A percentile compares a stretch with the other conserved stretches of the same genome.
phyloP scores from a whole-genome alignment of 1,140 invertebrate genomes.

The Rhysida immarginata region DNA sequence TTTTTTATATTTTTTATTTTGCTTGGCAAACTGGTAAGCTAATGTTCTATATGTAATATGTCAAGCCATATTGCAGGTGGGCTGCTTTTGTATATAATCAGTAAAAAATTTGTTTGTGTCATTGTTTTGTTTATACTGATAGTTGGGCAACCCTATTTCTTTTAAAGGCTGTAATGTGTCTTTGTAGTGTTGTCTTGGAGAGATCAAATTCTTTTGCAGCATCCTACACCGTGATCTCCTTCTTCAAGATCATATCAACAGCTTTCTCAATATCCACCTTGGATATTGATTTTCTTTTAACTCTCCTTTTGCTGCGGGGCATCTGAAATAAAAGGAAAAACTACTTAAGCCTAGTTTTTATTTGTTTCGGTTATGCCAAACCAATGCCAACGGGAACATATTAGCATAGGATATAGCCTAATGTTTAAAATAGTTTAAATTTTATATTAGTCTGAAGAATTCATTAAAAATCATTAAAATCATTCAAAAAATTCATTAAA shows the following conservation, averaged over 20 bases:
- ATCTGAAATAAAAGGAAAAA: background rate
- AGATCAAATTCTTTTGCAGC: background rate
- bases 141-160: background rate
- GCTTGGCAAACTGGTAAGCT: background rate
- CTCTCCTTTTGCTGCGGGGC: background rate
- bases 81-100: background rate
- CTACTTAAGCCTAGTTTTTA: too few relatives aligned
- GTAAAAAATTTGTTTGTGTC: background rate
- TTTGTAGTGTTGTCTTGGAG: background rate
- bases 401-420: too few relatives aligned
- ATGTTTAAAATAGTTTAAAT: too few relatives aligned
- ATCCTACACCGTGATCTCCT: background rate
- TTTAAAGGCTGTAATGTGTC: background rate
- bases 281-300: background rate
- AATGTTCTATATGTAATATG: background rate
- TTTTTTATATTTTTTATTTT: background rate
- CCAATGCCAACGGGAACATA: too few relatives aligned
- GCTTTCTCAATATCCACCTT: background rate
- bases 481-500: too few relatives aligned
- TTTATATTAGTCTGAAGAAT: too few relatives aligned
- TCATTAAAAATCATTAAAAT: too few relatives aligned
- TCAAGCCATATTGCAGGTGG: background rate
- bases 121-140: background rate
- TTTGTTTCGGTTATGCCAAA: too few relatives aligned
- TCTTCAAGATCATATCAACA: background rate